Evolutionary conservation across 1,140 invertebrate genomes (phyloP).

Genomic region (Neodiprion lecontei): DNA sequence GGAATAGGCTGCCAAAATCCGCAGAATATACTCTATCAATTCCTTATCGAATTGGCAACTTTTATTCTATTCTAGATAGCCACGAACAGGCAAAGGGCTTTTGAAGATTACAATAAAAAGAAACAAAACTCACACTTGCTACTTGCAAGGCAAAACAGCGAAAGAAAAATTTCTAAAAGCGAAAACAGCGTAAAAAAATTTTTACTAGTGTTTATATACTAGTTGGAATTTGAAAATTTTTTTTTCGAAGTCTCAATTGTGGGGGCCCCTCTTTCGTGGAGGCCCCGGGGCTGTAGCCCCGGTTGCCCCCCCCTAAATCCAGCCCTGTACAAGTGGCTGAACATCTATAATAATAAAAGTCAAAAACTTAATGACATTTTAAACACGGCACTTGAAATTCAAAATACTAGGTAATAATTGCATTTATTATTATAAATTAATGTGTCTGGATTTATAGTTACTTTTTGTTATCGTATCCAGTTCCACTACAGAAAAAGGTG

Average conservation of each 20-base stretch:
- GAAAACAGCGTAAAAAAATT: too few relatives aligned
- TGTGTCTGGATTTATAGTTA: slow-evolving; percentile 15
- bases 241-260: neutral
- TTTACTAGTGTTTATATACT: neutral
- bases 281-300: neutral
- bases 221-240: neutral
- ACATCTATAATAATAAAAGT: slow-evolving; percentile 12
- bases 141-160: too few relatives aligned
- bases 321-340: slow-evolving; percentile 11
- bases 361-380: slow-evolving; percentile 12
- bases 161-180: too few relatives aligned
- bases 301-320: neutral
- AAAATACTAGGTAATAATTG: slow-evolving; percentile 9
- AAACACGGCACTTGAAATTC: slow-evolving; percentile 7
- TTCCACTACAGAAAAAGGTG: slow-evolving; percentile 16
- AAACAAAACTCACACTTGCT: too few relatives aligned
- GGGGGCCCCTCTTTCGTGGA: neutral
- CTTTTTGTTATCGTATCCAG: slow-evolving; percentile 17
- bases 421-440: slow-evolving; percentile 14
- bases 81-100: too few relatives aligned
- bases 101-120: too few relatives aligned
- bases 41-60: too few relatives aligned
- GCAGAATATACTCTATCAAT: too few relatives aligned
- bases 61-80: too few relatives aligned
- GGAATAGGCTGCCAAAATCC: too few relatives aligned